Evolutionary conservation across 2,113 vertebrate genomes (phyloP), one percentile per base, ranked within the genome.

Genomic region (Ellobius talpinus): DNA sequence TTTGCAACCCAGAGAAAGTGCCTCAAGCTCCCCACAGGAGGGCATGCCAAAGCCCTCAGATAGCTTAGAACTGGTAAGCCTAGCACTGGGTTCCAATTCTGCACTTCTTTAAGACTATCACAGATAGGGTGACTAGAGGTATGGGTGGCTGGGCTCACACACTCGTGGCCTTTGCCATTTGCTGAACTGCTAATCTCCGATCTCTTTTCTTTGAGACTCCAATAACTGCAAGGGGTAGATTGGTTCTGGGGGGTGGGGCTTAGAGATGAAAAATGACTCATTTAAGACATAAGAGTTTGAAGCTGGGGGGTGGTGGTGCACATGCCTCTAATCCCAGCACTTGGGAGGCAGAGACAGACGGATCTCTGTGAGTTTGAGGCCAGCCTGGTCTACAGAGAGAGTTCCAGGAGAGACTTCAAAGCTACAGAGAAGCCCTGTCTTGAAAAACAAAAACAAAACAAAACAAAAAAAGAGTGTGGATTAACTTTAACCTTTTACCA

Each of bases 21-120:
- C 45, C 65, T 72, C 39, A 0, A 17, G 63, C 50, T 74, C 42
- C 42, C 50, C 93, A 74, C 94, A 92, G 70, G 78, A 89, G 78
- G 82, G 23, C 72, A 77, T 50, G 42, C 42, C 74, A 23, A 33
- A 7, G 74, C 90, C 78, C 19, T 74, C 93, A 13, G 86, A 92
- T 14, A 93, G 73, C 86, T 94, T 87, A 81, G 72, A 94, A 47
- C 81, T 96, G 97, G 97, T 98, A 96, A 98, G 97, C 94, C 50
- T 58, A 74, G 58, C 73, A 61, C 45, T 23, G 45, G 84, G 61
- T 9, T 26, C 42, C 70, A 4, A 8, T 36, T 63, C 77, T 47
- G 3, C 55, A 58, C 45, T 85, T 50, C 12, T 29, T 85, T 11
- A 85, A 86, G 65, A 29, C 36, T 19, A 2, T 52, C 63, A 78